phyloP scores from a whole-genome alignment of 1,140 invertebrate genomes.

The Tyrophagus putrescentiae region DNA sequence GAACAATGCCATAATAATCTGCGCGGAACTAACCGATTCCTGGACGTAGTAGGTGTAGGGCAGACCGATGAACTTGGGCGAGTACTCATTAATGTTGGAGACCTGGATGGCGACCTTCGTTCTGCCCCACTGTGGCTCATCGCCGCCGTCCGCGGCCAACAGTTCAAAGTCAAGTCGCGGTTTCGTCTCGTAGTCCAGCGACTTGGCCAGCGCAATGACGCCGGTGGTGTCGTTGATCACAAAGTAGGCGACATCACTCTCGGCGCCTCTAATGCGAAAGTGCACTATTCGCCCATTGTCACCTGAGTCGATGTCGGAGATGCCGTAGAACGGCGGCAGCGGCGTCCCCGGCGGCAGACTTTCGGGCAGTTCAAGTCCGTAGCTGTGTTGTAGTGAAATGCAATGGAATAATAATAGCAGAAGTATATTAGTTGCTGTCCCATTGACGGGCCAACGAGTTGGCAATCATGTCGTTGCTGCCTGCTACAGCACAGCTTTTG shows the following conservation, averaged over 20 bases:
- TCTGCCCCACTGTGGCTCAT: constrained; percentile 27
- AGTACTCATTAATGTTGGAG: constrained; percentile 36
- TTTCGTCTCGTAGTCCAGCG: constrained; percentile 30
- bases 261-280: constrained; percentile 28
- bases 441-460: too few species aligned
- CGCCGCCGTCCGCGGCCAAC: constrained; percentile 29
- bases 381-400: constrained; percentile 21
- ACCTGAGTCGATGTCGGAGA: constrained; percentile 28
- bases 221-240: constrained; percentile 28
- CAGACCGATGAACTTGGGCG: constrained; percentile 64
- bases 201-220: constrained; percentile 24
- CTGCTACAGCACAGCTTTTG: too few species aligned
- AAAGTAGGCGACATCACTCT: constrained; percentile 25
- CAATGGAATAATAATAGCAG: too few species aligned
- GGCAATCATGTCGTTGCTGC: too few species aligned
- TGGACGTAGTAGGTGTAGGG: constrained; percentile 80
- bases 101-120: constrained; percentile 35
- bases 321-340: constrained; percentile 28
- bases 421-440: too few species aligned
- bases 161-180: constrained; percentile 28
- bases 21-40: too few species aligned
- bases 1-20: too few species aligned
- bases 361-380: constrained; percentile 29
- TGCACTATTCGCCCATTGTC: constrained; percentile 29
- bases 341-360: constrained; percentile 29